Evolutionary conservation across 2,113 vertebrate species (phyloP), one percentile per base, ranked within the genome.

Genomic region (Ammospiza caudacuta): DNA sequence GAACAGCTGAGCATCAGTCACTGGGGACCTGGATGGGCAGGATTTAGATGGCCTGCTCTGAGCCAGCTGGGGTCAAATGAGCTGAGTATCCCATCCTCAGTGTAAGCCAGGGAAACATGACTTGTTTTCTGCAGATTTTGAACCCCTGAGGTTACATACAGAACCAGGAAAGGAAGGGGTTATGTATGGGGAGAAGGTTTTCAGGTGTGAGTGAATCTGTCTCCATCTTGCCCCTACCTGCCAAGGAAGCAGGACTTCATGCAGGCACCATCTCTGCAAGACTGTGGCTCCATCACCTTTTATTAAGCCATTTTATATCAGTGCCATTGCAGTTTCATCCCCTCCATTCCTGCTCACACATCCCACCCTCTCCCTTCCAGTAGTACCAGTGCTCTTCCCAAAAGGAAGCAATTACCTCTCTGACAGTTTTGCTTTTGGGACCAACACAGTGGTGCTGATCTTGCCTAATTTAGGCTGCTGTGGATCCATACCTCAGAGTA

Each of bases 131-230:
- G 51, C 25, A 39, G 61, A 37, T 41, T 91, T 39, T 39, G 23
- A 84, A 43, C 15, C 24, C 51, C 25, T 0, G 0, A 31, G 35
- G 10, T 75, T 44, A 55, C 1, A 0, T 13, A 58, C 31, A 37
- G 23, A 43, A 12, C 2, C 4, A 44, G 37, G 74, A 74, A 57
- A 46, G 37, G 46, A 76, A 37, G 6, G 23, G 11, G 6, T 31
- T 55, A 62, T 19, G 21, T 44, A 28, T 28, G n/a, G 41, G 24
- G 46, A 74, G n/a, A 75, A 64, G 11, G 37, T 46, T 80, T 90
- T 69, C 39, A 67, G 35, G 28, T 54, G 25, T 29, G 35, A 78
- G 22, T 54, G 23, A 83, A 41, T 47, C n/a, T 66, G 21, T 33
- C 88, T 74, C 33, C 43, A 9, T 43, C 57, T 70, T 61, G 9